Percentiles rank a stretch among this genome's conserved stretches.
phyloP scores from a whole-genome alignment of 1,140 invertebrate species.

The Coelopa frigida region DNA sequence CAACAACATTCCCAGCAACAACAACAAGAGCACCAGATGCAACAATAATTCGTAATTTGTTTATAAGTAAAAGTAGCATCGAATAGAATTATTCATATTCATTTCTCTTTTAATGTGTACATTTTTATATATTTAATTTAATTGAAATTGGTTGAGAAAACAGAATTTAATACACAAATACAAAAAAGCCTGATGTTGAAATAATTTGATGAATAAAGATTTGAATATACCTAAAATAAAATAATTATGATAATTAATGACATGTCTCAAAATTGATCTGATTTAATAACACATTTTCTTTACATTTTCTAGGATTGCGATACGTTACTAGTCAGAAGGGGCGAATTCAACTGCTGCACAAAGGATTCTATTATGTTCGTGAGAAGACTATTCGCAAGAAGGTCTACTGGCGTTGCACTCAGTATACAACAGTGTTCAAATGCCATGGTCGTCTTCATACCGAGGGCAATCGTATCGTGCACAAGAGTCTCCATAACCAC shows the following conservation, averaged over 20 bases:
- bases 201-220: no score
- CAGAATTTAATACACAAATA: no score
- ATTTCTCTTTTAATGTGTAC: no score
- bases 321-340: constrained; percentile 38
- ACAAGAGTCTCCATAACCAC: constrained; percentile 32
- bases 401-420: constrained; percentile 39
- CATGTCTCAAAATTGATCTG: no score
- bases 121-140: no score
- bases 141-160: no score
- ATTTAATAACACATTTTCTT: background rate
- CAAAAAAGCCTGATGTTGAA: no score
- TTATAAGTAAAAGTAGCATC: background rate
- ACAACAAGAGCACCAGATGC: background rate
- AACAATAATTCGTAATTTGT: background rate
- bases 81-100: background rate
- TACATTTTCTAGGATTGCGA: constrained; percentile 15
- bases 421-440: constrained; percentile 33
- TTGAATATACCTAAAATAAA: no score
- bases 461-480: constrained; percentile 21
- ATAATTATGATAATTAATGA: no score
- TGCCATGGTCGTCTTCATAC: constrained; percentile 39
- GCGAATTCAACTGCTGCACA: constrained; percentile 21
- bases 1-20: background rate
- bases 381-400: constrained; percentile 34
- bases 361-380: constrained; percentile 31